Conservation (phyloP, 2,888 invertebrate species). For the Acleris sparsana region DNA sequence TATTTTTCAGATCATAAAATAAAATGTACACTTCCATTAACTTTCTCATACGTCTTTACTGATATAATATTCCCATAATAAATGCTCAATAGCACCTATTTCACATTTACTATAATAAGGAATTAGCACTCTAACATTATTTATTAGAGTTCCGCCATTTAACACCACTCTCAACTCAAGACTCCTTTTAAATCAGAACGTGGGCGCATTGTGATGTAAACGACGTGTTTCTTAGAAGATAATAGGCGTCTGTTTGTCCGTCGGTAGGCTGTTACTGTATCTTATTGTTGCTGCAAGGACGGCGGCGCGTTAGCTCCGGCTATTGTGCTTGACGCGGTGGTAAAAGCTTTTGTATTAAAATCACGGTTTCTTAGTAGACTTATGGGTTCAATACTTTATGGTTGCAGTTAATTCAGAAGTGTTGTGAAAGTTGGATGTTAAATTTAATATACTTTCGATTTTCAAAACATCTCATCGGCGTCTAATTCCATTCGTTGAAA, state of each 20-base stretch:
- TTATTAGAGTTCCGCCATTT: neutral
- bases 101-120: too few species aligned
- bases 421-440: too few species aligned
- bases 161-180: neutral
- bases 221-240: conserved; percentile 18
- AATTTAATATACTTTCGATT: too few species aligned
- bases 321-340: conserved; percentile 6
- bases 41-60: too few species aligned
- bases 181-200: conserved; percentile 24
- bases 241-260: conserved; percentile 19
- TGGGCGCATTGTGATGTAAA: conserved; percentile 30
- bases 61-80: too few species aligned
- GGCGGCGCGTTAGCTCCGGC: neutral
- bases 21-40: too few species aligned
- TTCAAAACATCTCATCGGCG: too few species aligned
- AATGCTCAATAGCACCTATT: too few species aligned
- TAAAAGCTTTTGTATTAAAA: conserved; percentile 6
- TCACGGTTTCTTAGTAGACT: conserved; percentile 1
- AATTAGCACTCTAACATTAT: neutral
- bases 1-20: too few species aligned
- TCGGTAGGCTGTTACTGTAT: conserved; percentile 1
- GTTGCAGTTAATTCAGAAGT: too few species aligned
- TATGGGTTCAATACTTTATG: neutral
- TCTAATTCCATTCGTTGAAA: too few species aligned
- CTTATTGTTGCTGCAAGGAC: conserved; percentile 31